Percentiles rank a stretch among this genome's conserved stretches.
Evolutionary conservation across 2,797 vertebrate genomes (phyloP).

Genomic region (Pseudotriccus pelzelni): DNA sequence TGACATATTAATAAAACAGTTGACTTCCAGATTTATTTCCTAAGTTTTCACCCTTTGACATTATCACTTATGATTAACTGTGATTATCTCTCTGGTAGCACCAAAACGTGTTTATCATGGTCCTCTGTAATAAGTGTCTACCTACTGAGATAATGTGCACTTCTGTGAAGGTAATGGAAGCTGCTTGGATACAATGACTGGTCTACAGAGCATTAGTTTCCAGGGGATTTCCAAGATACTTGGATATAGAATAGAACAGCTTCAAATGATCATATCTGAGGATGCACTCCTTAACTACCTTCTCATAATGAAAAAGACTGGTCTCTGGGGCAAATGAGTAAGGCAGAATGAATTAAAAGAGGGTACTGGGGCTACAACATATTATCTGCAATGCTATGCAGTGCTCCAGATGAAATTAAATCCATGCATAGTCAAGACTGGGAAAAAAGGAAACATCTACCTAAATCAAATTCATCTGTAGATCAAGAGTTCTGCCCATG

Average conservation of each 20-base stretch:
- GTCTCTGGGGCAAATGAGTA: background rate
- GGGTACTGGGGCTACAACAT: background rate
- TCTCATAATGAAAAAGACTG: background rate
- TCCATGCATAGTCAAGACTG: fast-evolving
- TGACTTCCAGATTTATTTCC: background rate
- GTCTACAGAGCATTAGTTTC: background rate
- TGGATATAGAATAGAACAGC: background rate
- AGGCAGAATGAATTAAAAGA: background rate
- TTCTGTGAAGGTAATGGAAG: background rate
- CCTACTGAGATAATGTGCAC: background rate
- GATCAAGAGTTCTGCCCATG: background rate
- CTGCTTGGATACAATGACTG: background rate
- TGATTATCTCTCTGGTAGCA: background rate
- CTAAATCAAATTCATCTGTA: background rate
- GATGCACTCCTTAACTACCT: background rate
- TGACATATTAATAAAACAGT: background rate
- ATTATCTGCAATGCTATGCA: background rate
- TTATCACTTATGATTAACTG: background rate
- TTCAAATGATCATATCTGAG: background rate
- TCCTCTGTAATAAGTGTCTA: background rate
- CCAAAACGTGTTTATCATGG: background rate
- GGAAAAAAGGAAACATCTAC: background rate
- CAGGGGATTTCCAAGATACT: background rate
- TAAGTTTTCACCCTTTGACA: background rate
- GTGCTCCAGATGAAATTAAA: background rate